Percentiles rank a stretch among this genome's conserved stretches.
phyloP scores from a whole-genome alignment of 2,113 vertebrate genomes.

The Mustela nigripes region DNA sequence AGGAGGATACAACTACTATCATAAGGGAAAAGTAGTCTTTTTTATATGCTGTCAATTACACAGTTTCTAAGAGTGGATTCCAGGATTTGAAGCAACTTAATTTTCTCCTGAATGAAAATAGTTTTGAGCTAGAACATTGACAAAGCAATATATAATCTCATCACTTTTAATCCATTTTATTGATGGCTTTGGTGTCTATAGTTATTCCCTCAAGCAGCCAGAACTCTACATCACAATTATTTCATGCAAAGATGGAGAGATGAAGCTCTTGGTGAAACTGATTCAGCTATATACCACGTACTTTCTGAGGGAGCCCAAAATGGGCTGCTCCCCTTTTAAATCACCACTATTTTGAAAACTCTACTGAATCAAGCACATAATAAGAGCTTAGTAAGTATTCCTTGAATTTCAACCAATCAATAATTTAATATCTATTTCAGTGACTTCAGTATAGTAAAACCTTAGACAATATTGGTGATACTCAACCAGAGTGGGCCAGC shows the following conservation, averaged over 20 bases:
- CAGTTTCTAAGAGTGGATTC: constrained; percentile 16
- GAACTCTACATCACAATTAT: background rate
- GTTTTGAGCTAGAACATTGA: background rate
- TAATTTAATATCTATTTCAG: constrained; percentile 4
- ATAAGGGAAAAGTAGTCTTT: constrained; percentile 3
- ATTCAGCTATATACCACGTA: background rate
- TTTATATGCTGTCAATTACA: background rate
- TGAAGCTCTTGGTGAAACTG: background rate
- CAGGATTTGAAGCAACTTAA: constrained; percentile 26
- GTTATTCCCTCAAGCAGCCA: background rate
- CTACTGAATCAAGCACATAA: background rate
- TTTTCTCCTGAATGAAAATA: constrained; percentile 37
- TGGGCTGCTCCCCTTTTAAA: background rate
- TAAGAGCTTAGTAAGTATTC: constrained; percentile 10
- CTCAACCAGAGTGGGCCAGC: background rate
- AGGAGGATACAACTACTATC: background rate
- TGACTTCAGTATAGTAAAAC: background rate
- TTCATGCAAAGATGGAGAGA: background rate
- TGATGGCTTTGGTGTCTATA: background rate
- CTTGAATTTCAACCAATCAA: constrained; percentile 13
- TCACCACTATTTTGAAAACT: constrained; percentile 13
- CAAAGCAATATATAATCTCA: background rate
- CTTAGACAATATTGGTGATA: background rate
- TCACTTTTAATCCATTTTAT: background rate
- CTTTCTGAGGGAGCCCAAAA: background rate